phyloP scores from a whole-genome alignment of 2,113 vertebrate species.

The Hystrix cristata region DNA sequence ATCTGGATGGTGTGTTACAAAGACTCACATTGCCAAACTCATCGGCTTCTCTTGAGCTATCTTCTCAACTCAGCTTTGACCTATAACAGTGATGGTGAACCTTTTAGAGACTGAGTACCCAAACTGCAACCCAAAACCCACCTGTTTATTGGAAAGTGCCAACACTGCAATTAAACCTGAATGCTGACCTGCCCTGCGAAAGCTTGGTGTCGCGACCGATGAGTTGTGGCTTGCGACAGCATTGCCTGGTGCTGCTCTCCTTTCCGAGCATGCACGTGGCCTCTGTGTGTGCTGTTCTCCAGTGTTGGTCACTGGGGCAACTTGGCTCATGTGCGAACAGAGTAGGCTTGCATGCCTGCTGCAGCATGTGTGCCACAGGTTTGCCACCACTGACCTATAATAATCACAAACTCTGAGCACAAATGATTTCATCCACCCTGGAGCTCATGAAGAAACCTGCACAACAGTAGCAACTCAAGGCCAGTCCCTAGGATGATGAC shows the following conservation, averaged over 20 bases:
- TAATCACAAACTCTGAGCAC: background rate
- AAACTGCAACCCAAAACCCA: background rate
- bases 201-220: background rate
- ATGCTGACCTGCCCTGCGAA: background rate
- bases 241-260: background rate
- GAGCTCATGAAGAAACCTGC: background rate
- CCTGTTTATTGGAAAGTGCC: background rate
- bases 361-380: background rate
- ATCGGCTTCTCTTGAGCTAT: background rate
- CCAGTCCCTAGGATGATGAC: background rate
- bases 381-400: background rate
- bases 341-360: background rate
- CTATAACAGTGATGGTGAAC: background rate
- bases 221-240: background rate
- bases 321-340: background rate
- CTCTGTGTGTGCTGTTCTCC: background rate
- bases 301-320: background rate
- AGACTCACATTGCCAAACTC: background rate
- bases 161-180: background rate
- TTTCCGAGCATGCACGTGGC: background rate
- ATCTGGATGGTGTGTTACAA: background rate
- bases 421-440: background rate
- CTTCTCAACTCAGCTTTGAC: background rate
- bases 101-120: too few relatives aligned
- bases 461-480: background rate